Percentiles rank a stretch among this genome's conserved stretches.
Evolutionary conservation across 2,888 invertebrate genomes (phyloP).

Genomic region (Monoplex corrugatus): DNA sequence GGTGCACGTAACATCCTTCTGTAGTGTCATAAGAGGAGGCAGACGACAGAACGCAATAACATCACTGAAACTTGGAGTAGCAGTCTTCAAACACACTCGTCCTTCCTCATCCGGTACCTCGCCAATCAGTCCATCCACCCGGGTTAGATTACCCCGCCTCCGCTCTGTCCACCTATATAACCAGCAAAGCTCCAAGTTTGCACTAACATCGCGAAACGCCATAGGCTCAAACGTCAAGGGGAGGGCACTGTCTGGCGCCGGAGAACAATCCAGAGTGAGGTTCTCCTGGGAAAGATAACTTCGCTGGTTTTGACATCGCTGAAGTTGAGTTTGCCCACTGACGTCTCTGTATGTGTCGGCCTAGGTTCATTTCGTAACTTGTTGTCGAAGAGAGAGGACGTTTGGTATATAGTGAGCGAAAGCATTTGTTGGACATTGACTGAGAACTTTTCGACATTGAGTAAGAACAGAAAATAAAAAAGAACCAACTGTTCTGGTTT

Average conservation of each 20-base stretch:
- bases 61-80: too few species aligned
- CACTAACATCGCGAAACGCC: background rate
- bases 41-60: too few species aligned
- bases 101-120: background rate
- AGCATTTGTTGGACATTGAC: background rate
- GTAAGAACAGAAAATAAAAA: background rate
- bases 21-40: too few species aligned
- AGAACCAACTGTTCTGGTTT: background rate
- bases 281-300: background rate
- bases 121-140: constrained; percentile 22
- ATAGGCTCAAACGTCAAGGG: background rate
- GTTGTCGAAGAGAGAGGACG: background rate
- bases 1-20: too few species aligned
- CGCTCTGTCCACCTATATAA: background rate
- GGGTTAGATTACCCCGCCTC: background rate
- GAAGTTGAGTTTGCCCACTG: too few species aligned
- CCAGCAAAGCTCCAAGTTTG: constrained; percentile 38
- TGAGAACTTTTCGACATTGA: background rate
- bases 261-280: background rate
- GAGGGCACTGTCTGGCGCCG: background rate
- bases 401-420: background rate
- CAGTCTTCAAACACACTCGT: too few species aligned
- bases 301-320: background rate
- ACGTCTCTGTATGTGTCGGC: too few species aligned
- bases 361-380: too few species aligned